Evolutionary conservation across 2,888 invertebrate species (phyloP).

Genomic region (Myathropa florea): DNA sequence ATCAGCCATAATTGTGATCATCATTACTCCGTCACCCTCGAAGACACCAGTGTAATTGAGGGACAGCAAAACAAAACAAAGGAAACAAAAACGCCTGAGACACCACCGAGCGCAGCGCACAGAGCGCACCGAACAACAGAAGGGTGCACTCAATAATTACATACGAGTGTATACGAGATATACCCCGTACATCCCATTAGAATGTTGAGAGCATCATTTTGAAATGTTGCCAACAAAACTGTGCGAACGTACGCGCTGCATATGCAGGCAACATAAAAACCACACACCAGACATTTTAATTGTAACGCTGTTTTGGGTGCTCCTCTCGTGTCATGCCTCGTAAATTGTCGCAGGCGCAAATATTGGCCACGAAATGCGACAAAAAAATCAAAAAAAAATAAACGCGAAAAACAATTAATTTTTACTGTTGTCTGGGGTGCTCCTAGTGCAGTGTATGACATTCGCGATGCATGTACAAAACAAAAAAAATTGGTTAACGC

Average conservation of each 20-base stretch:
- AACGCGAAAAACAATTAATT: neutral
- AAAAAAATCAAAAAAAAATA: neutral
- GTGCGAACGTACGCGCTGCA: neutral
- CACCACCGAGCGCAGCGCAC: neutral
- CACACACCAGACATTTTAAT: neutral
- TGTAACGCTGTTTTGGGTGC: neutral
- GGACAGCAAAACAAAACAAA: neutral
- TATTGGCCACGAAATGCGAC: neutral
- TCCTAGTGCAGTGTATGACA: no score
- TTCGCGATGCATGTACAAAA: no score
- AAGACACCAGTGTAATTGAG: neutral
- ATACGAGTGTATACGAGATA: no score
- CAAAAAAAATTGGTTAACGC: no score
- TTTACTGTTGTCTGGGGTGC: no score
- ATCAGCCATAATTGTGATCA: neutral
- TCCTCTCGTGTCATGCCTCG: neutral
- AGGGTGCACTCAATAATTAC: neutral
- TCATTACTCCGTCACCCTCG: neutral
- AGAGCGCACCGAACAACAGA: neutral
- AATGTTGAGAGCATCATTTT: slow-evolving; percentile 8
- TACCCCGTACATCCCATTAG: neutral
- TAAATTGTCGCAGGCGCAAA: neutral
- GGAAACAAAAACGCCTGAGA: neutral
- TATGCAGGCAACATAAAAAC: neutral
- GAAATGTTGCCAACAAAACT: slow-evolving; percentile 6